Evolutionary conservation across 2,888 invertebrate genomes (phyloP).

Genomic region (Prenolepis imparis): DNA sequence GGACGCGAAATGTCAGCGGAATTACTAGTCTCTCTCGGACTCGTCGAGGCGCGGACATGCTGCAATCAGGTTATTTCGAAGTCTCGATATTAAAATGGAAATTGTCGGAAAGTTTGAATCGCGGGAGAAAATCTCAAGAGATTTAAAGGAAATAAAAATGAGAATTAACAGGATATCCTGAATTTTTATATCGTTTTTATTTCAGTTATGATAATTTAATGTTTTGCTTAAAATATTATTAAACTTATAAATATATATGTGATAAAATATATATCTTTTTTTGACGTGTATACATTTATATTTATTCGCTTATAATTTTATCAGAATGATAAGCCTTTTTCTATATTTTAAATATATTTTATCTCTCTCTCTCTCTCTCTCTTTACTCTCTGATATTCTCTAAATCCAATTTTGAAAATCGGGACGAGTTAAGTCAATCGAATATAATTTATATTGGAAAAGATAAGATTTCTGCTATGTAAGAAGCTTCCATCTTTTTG

Average conservation of each 20-base stretch:
- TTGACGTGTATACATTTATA: background rate
- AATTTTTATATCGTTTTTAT: background rate
- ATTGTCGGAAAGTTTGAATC: slow-evolving; percentile 5
- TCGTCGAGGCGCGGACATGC: background rate
- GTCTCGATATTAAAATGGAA: slow-evolving; percentile 5
- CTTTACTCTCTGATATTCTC: background rate
- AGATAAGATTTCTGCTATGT: background rate
- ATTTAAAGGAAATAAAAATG: background rate
- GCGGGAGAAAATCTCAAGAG: background rate
- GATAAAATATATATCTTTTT: background rate
- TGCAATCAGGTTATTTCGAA: slow-evolving; percentile 9
- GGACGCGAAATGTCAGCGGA: slow-evolving; percentile 29
- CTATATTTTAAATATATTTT: background rate
- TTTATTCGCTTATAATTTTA: background rate
- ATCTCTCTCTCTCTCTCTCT: background rate
- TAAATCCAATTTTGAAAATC: slow-evolving; percentile 15
- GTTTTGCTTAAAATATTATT: background rate
- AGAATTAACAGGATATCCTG: background rate
- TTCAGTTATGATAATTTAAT: background rate
- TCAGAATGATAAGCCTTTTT: background rate
- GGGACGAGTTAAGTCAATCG: background rate
- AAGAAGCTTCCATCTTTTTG: background rate
- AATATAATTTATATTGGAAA: background rate
- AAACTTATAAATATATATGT: background rate
- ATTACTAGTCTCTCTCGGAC: background rate